A percentile compares a stretch with the other conserved stretches of the same genome.
Evolutionary conservation across 1,140 invertebrate species (phyloP).

Genomic region (Drosophila miranda): DNA sequence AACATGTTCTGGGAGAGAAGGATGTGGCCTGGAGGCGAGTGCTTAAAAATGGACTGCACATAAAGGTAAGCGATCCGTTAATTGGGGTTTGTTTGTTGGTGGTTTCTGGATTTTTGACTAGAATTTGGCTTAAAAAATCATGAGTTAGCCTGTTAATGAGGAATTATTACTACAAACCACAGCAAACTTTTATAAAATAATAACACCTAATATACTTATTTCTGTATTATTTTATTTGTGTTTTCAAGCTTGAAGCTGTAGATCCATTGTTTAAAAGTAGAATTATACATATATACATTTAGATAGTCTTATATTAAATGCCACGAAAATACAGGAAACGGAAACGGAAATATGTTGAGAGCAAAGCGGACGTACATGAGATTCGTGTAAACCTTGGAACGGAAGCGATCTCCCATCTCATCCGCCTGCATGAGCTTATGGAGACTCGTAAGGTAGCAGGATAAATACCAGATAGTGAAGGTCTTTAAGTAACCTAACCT

Average conservation of each 20-base stretch:
- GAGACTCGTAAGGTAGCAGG: slow-evolving; percentile 61
- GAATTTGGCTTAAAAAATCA: too few species aligned
- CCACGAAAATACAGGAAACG: slow-evolving; percentile 70
- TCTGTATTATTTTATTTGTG: too few species aligned
- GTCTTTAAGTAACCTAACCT: slow-evolving; percentile 67
- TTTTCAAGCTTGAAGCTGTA: too few species aligned
- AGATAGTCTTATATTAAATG: slow-evolving; percentile 18
- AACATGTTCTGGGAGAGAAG: slow-evolving; percentile 16
- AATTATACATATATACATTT: slow-evolving; percentile 9
- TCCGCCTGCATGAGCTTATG: slow-evolving; percentile 58
- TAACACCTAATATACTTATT: too few species aligned
- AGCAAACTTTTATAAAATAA: too few species aligned
- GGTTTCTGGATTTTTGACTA: too few species aligned
- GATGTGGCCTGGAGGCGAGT: neutral
- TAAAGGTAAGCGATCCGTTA: neutral
- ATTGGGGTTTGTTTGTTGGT: too few species aligned
- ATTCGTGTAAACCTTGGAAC: slow-evolving; percentile 70
- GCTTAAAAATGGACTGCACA: neutral
- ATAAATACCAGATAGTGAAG: slow-evolving; percentile 75
- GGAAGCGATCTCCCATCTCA: slow-evolving; percentile 71
- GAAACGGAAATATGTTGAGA: slow-evolving; percentile 72
- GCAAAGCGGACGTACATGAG: slow-evolving; percentile 66
- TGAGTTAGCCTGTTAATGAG: too few species aligned
- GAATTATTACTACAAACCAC: too few species aligned
- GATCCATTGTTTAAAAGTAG: neutral